Evolutionary conservation across 1,140 invertebrate species (phyloP).

Genomic region (Brachionus manjavacas): DNA sequence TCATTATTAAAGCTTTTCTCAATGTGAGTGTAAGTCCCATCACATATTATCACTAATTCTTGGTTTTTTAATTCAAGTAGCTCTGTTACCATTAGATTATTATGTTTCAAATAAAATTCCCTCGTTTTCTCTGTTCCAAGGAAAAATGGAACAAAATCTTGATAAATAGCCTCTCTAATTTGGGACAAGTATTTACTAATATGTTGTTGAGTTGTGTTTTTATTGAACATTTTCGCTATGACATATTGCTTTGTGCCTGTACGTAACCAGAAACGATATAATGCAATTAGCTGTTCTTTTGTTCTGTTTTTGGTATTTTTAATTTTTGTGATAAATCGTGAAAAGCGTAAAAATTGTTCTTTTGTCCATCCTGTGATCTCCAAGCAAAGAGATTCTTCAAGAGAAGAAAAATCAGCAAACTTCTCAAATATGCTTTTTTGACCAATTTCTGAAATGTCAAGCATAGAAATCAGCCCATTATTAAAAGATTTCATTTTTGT

Average conservation of each 20-base stretch:
- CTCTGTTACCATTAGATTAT: not conserved
- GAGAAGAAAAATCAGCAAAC: not conserved
- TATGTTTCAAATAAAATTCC: not conserved
- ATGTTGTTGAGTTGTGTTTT: not conserved
- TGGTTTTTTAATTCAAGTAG: not conserved
- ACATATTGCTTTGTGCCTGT: not conserved
- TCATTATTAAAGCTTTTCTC: slow-evolving; percentile 20
- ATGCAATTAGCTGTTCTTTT: slow-evolving; percentile 6
- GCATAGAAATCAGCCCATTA: not conserved
- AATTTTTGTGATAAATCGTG: not conserved
- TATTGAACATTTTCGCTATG: not conserved
- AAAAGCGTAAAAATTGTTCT: not conserved
- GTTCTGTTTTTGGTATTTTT: not conserved
- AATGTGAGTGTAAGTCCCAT: not conserved
- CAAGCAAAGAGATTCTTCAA: not conserved
- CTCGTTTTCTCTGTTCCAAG: not conserved
- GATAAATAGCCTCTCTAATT: slow-evolving; percentile 4
- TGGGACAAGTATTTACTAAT: not conserved
- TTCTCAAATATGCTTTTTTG: slow-evolving; percentile 2
- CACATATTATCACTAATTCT: not conserved
- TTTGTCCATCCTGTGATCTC: slow-evolving; percentile 1
- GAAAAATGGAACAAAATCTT: slow-evolving; percentile 4
- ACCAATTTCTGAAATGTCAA: not conserved
- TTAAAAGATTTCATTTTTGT: not conserved
- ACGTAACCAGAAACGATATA: not conserved